Conservation (phyloP, 2,797 vertebrate species). For the Eremophila alpestris region DNA sequence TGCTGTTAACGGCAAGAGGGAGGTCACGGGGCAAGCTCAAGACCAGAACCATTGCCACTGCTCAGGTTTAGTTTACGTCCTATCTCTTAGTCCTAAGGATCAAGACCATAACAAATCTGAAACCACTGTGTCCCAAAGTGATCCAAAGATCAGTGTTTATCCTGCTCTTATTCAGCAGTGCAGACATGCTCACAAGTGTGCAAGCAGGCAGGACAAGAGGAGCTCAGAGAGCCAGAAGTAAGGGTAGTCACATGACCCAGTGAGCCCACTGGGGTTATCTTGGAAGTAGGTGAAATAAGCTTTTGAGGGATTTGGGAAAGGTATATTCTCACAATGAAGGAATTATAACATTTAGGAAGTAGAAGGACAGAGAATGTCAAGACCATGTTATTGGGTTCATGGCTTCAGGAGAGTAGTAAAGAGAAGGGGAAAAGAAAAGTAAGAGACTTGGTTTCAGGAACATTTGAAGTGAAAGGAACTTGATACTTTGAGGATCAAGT, state of each 20-base stretch:
- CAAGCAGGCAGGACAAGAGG: background rate
- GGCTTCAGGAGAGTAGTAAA: background rate
- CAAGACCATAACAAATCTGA: background rate
- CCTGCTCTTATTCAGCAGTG: background rate
- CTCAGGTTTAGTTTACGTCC: background rate
- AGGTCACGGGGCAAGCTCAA: background rate
- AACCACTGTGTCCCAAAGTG: background rate
- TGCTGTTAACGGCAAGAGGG: background rate
- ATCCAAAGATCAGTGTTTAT: background rate
- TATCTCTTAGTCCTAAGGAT: background rate
- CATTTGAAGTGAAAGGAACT: background rate
- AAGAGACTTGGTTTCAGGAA: background rate
- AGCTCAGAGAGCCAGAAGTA: background rate
- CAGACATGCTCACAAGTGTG: background rate
- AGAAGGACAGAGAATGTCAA: background rate
- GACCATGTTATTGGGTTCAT: background rate
- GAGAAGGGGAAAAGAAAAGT: background rate
- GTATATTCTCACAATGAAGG: background rate
- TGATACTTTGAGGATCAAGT: background rate
- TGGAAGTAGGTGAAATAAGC: background rate
- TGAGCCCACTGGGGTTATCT: rapidly evolving
- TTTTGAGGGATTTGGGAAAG: background rate
- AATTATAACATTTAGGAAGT: background rate
- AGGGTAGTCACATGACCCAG: rapidly evolving
- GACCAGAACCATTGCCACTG: background rate